Conservation (phyloP, 2,113 vertebrate genomes). For the Chaetodon trifascialis region DNA sequence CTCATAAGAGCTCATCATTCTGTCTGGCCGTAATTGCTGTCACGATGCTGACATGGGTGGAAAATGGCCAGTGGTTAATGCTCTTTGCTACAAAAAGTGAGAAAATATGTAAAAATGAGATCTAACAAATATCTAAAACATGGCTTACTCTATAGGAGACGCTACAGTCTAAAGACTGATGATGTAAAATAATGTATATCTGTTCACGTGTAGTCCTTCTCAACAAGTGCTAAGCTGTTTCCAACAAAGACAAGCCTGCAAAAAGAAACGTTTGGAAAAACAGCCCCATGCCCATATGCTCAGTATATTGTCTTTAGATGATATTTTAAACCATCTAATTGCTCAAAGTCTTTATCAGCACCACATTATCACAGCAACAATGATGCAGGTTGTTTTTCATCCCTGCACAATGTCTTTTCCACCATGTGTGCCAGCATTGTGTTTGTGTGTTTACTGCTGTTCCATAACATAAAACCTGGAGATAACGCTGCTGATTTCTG, state of each 20-base stretch:
- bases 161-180: not conserved
- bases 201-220: not conserved
- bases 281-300: not conserved
- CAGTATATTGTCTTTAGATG: not conserved
- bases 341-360: conserved; percentile 5
- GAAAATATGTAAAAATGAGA: not conserved
- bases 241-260: not conserved
- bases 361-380: conserved; percentile 14
- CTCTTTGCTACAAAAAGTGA: not conserved
- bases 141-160: not conserved
- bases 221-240: not conserved
- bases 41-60: not conserved
- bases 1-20: conserved; percentile 23
- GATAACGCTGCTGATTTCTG: conserved; percentile 1
- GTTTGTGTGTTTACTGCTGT: conserved; percentile 25
- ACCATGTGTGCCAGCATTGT: conserved; percentile 29
- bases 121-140: not conserved
- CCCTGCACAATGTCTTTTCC: conserved; percentile 12
- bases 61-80: not conserved
- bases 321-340: conserved; percentile 5
- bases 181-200: not conserved
- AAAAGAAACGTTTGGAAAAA: not conserved
- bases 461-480: conserved; percentile 24
- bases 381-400: conserved; percentile 22
- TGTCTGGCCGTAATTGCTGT: conserved; percentile 21